These are phyloP conservation scores for Nesoenas mayeri DNA, from an alignment of 2,113 vertebrate species.

Conservation along the genomic window DNA sequence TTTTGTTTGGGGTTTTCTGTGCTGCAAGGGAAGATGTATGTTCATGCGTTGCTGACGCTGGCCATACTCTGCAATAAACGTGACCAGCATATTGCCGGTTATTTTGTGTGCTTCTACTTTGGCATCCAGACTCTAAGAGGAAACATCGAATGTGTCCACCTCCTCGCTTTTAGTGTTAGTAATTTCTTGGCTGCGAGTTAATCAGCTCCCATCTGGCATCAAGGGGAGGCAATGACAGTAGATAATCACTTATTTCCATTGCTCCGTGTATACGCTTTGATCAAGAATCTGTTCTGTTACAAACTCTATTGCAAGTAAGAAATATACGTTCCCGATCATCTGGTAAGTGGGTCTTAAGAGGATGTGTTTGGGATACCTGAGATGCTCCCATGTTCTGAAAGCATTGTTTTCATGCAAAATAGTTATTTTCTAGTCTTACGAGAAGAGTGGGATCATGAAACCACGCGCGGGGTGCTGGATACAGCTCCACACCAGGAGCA, in stretches of 20 bases:
- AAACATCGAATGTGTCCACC: background rate
- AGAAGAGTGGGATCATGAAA: background rate
- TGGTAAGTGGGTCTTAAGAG: background rate
- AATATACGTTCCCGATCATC: rapidly evolving
- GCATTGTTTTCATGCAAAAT: background rate
- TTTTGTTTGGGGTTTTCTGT: background rate
- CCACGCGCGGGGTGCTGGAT: background rate
- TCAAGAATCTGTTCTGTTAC: background rate
- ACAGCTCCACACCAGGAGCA: background rate
- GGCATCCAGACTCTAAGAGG: background rate
- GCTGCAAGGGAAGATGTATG: background rate
- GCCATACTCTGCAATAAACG: background rate
- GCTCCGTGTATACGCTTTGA: background rate
- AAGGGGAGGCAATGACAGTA: background rate
- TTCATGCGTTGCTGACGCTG: background rate
- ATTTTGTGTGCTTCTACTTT: background rate
- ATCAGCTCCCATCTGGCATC: background rate
- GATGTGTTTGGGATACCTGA: background rate
- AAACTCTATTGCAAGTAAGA: background rate
- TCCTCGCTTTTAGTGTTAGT: background rate
- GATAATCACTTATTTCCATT: background rate
- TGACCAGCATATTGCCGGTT: background rate
- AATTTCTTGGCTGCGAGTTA: background rate
- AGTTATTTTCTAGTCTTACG: background rate
- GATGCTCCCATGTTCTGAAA: background rate